Base-by-base conservation (phyloP, 2,113 vertebrate genomes). In the Tachysurus fulvidraco region DNA sequence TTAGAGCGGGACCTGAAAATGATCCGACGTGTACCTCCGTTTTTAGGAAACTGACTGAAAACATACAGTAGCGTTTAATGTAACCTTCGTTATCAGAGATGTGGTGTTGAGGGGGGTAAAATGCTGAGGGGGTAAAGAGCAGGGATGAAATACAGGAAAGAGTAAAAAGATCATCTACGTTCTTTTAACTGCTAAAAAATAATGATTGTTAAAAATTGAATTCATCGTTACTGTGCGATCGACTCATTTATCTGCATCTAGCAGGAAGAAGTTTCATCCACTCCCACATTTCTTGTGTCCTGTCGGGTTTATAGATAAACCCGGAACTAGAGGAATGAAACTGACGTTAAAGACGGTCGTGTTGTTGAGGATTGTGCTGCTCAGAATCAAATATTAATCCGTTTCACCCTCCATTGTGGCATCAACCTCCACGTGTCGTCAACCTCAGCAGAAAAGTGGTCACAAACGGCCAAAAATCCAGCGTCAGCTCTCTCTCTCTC, bases 391-490 rank as follows among this genome's bases (percentile, higher is more conserved):
- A 92, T 92, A 92, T 92, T 83, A 90, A 86, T 88, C 87, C 94
- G 96, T 95, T 96, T 95, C 95, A 93, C 94, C 95, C 95, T 96
- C 94, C 96, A 96, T 95, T 95, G 95, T 96, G 97, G 97, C 96
- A 96, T 97, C 92, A 96, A 96, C 96, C 96, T 96, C 95, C 96
- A 96, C 97, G 97, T 98, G 97, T 97, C 95, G 98, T 99, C 98
- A 99, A 99, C 98, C 98, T 95, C 97, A 98, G 98, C 97, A 99
- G 97, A 98, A 98, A 98, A 99, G 98, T 98, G 97, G 97, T 96
- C 91, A 95, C 97, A 97, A 96, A 97, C 97, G 97, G 96, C 96
- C 97, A 95, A 94, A 96, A 97, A 98, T 81, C 92, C 98, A 97
- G 92, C 94, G 92, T 64, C 88, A 78, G 54, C 94, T 96, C 83